Evolutionary conservation across 2,888 invertebrate genomes (phyloP).

Genomic region (Machimus rusticus): DNA sequence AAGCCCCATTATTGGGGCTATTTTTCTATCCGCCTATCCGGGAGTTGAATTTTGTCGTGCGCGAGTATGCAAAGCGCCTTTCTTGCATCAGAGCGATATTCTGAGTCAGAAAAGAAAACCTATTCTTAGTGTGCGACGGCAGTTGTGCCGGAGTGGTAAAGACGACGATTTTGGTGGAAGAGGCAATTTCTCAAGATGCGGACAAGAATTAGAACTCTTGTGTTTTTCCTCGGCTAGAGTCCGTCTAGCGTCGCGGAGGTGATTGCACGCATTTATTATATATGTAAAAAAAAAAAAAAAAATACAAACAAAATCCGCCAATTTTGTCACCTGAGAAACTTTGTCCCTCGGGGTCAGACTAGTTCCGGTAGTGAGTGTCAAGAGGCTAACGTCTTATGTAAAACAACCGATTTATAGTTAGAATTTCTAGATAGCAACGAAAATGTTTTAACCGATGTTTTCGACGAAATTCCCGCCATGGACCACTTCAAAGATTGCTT

Average conservation of each 20-base stretch:
- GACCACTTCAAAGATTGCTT: constrained; percentile 7
- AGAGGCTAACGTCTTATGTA: background rate
- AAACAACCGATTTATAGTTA: background rate
- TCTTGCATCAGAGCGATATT: background rate
- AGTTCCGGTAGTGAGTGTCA: background rate
- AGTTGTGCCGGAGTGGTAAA: background rate
- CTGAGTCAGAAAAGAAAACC: background rate
- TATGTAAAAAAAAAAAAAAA: background rate
- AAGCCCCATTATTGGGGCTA: background rate
- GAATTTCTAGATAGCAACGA: background rate
- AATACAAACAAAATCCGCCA: background rate
- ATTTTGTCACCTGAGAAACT: background rate
- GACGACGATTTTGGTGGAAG: background rate
- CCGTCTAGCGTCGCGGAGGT: background rate
- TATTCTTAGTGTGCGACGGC: background rate
- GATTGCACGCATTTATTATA: background rate
- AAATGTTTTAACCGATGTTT: background rate
- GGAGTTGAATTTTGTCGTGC: background rate
- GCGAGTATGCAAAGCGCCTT: background rate
- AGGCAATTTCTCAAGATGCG: background rate
- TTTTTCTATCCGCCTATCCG: background rate
- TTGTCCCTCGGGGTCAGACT: background rate
- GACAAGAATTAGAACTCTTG: background rate
- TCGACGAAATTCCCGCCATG: background rate
- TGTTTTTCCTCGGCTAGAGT: background rate